Conservation (phyloP, 2,888 invertebrate species). For the Torymus aiolomorphi region DNA sequence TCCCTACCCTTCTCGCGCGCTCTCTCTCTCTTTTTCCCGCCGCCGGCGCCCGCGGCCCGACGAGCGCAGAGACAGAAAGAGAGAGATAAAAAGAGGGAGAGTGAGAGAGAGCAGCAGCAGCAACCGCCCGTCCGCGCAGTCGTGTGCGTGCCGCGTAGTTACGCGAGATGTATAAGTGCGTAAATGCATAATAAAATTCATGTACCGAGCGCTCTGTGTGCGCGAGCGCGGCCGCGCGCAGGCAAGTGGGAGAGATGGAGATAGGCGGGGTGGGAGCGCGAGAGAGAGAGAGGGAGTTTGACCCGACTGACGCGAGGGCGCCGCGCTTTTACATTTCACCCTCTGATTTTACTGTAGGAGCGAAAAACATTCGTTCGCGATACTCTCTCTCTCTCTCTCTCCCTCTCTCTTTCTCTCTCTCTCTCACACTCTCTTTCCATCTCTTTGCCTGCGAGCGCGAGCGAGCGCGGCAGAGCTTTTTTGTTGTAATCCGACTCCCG, state of each 20-base stretch:
- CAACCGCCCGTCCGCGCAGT: not conserved
- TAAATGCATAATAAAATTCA: conserved; percentile 75
- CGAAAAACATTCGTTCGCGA: conserved; percentile 70
- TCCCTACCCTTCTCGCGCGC: conserved; percentile 59
- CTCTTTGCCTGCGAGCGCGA: not conserved
- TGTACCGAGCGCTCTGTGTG: conserved; percentile 59
- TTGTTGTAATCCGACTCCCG: conserved; percentile 42
- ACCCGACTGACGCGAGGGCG: conserved; percentile 44
- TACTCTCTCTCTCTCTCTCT: conserved; percentile 8
- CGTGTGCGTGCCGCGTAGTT: conserved; percentile 66
- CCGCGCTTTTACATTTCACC: conserved; percentile 58
- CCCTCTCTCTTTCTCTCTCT: too few relatives aligned
- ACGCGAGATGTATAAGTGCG: conserved; percentile 73
- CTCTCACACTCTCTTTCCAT: too few relatives aligned
- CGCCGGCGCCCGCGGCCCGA: conserved; percentile 28
- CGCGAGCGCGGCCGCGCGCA: conserved; percentile 12
- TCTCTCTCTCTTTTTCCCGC: conserved; percentile 58
- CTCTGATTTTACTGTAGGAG: conserved; percentile 68
- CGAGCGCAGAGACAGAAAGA: conserved; percentile 50
- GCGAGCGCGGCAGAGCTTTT: conserved; percentile 12
- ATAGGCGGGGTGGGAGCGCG: conserved; percentile 6
- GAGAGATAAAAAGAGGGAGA: conserved; percentile 47
- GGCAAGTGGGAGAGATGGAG: conserved; percentile 34
- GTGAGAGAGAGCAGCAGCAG: conserved; percentile 14
- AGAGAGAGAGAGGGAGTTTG: conserved; percentile 40